A percentile compares a stretch with the other conserved stretches of the same genome.
Evolutionary conservation across 2,888 invertebrate species (phyloP).

Genomic region (Chrysolina oricalcia): DNA sequence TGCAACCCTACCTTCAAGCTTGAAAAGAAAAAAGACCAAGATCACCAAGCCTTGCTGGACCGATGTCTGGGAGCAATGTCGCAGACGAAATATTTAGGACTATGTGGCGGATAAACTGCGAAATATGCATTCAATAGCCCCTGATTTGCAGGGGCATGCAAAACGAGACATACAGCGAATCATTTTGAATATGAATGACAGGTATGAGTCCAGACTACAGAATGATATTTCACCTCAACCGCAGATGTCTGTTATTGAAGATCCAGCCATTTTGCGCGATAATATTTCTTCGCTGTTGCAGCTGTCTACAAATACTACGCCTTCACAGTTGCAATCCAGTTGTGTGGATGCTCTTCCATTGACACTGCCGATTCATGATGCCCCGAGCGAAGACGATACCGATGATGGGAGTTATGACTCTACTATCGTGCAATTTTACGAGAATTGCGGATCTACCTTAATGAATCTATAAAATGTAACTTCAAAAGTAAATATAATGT

Average conservation of each 20-base stretch:
- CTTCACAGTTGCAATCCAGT: background rate
- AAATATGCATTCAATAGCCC: background rate
- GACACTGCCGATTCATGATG: background rate
- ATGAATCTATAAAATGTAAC: background rate
- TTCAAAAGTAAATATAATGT: background rate
- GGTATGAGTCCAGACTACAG: conserved; percentile 3
- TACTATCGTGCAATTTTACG: background rate
- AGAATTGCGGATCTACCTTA: background rate
- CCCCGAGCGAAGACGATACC: background rate
- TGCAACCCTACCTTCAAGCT: background rate
- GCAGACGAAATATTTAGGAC: background rate
- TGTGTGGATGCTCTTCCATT: background rate
- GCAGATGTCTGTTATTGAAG: background rate
- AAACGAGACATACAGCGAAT: conserved; percentile 17
- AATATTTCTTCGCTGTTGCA: background rate
- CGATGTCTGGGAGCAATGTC: conserved; percentile 7
- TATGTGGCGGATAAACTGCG: conserved; percentile 22
- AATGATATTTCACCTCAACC: conserved; percentile 14
- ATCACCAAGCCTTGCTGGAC: conserved; percentile 8
- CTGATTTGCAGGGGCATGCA: background rate
- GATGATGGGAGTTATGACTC: background rate
- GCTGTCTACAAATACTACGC: background rate
- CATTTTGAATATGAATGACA: conserved; percentile 10
- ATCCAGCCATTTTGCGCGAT: conserved; percentile 10
- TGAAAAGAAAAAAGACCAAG: background rate